These are phyloP conservation scores for Ennomos quercinarius DNA, from an alignment of 2,888 invertebrate species.

Conservation along the genomic window DNA sequence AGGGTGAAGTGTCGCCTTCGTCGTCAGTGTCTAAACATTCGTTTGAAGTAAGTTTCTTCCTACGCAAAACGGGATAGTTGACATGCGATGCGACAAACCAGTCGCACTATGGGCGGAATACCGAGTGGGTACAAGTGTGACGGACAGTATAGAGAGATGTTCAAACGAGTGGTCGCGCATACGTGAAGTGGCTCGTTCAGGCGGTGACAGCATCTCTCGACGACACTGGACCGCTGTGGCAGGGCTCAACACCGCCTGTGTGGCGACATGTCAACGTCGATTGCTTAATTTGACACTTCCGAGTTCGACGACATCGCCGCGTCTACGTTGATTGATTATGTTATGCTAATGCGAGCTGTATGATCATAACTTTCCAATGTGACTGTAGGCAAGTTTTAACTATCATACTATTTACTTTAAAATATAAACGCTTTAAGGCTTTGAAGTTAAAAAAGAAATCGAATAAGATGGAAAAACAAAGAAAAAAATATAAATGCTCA, in stretches of 20 bases:
- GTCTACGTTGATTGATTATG: constrained; percentile 24
- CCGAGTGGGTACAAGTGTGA: constrained; percentile 41
- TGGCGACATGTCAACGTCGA: constrained; percentile 41
- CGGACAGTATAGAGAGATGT: constrained; percentile 52
- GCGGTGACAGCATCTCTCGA: constrained; percentile 55
- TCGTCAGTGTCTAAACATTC: constrained; percentile 38
- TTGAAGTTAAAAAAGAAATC: too few species aligned
- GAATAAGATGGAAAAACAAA: neutral
- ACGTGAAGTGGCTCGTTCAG: constrained; percentile 53
- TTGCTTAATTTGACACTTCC: constrained; percentile 42
- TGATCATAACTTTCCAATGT: too few species aligned
- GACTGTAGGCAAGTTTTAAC: too few species aligned
- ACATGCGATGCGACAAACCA: constrained; percentile 61
- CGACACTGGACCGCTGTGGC: constrained; percentile 48
- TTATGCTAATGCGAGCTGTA: constrained; percentile 19
- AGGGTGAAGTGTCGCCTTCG: constrained; percentile 28
- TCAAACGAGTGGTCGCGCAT: constrained; percentile 47
- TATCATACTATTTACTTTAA: too few species aligned
- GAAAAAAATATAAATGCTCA: constrained; percentile 69
- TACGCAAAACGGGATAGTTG: constrained; percentile 53
- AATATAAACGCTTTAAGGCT: too few species aligned
- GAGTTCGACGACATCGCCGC: constrained; percentile 37
- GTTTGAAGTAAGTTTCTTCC: constrained; percentile 48
- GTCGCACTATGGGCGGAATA: constrained; percentile 53
- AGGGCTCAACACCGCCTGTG: constrained; percentile 45